Evolutionary conservation across 2,113 vertebrate genomes (phyloP).

Genomic region (Etheostoma spectabile): DNA sequence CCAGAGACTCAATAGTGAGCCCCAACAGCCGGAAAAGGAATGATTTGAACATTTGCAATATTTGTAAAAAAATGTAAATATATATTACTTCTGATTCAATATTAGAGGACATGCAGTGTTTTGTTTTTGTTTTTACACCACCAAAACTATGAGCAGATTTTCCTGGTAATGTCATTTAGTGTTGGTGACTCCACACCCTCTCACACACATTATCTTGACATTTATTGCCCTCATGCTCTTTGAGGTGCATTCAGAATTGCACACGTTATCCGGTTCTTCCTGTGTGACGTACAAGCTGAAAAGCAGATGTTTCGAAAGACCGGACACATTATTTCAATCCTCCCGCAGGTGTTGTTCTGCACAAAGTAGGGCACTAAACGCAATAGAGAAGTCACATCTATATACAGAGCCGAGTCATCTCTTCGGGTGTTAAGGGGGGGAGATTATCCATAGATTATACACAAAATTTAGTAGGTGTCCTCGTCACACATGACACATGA

Average conservation of each 20-base stretch:
- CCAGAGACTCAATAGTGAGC: constrained; percentile 19
- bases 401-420: not conserved
- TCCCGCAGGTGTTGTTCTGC: not conserved
- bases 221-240: rapidly evolving
- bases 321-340: not conserved
- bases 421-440: not conserved
- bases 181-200: not conserved
- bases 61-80: not conserved
- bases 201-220: not conserved
- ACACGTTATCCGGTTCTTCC: constrained; percentile 18
- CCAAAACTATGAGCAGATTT: not conserved
- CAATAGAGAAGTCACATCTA: not conserved
- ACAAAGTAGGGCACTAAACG: not conserved
- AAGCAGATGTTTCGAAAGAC: constrained; percentile 54
- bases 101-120: not conserved
- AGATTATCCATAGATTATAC: not conserved
- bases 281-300: constrained; percentile 1
- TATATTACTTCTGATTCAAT: not conserved
- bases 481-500: not conserved
- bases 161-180: not conserved
- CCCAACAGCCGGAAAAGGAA: not conserved
- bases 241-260: not conserved
- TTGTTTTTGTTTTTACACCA: not conserved
- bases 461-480: not conserved
- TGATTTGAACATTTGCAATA: constrained; percentile 1